phyloP scores from a whole-genome alignment of 1,140 invertebrate genomes.

The Brachionus sp. region DNA sequence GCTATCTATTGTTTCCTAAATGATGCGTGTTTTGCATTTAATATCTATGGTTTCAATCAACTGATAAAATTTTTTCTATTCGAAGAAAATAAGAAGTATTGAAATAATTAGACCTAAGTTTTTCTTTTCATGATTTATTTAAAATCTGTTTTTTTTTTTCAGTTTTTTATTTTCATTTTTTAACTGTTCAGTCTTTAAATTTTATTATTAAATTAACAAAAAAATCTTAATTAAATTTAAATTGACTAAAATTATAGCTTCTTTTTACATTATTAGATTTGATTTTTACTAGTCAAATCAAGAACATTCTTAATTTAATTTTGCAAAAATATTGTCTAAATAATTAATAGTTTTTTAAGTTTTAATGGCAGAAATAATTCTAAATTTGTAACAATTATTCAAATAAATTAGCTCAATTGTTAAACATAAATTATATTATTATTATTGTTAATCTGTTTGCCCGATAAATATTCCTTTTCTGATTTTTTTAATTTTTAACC shows the following conservation, averaged over 20 bases:
- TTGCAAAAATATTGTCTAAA: not conserved
- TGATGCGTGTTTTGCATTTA: not conserved
- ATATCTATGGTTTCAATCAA: not conserved
- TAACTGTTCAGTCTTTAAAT: not conserved
- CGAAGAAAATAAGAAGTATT: not conserved
- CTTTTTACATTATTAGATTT: too few species aligned
- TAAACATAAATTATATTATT: too few species aligned
- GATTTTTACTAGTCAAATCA: too few species aligned
- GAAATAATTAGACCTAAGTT: not conserved
- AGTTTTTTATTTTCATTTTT: not conserved
- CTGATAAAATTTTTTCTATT: not conserved
- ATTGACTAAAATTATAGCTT: too few species aligned
- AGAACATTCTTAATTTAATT: not conserved
- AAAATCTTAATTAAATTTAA: not conserved
- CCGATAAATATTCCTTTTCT: too few species aligned
- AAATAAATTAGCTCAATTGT: not conserved
- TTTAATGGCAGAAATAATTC: not conserved
- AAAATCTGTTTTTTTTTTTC: not conserved
- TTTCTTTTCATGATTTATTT: not conserved
- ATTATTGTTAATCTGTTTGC: too few species aligned
- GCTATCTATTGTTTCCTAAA: not conserved
- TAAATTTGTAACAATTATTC: not conserved
- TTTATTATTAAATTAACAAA: not conserved
- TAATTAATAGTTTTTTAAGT: not conserved
- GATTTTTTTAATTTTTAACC: too few species aligned